Percentiles rank a stretch among this genome's conserved stretches.
Evolutionary conservation across 2,113 vertebrate genomes (phyloP).

Genomic region (Leuciscus idus): DNA sequence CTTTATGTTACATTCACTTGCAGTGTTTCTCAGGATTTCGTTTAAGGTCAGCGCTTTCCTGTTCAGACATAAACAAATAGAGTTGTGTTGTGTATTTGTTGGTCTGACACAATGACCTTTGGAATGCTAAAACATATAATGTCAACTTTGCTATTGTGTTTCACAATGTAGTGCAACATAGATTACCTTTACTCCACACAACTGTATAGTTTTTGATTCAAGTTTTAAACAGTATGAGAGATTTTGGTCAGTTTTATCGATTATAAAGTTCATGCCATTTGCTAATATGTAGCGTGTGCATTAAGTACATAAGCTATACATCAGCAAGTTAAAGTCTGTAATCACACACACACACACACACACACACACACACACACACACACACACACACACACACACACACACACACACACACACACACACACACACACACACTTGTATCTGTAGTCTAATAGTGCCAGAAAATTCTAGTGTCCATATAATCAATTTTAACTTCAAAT

Average conservation of each 20-base stretch:
- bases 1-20: neutral
- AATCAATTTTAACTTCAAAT: slow-evolving; percentile 55
- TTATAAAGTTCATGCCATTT: neutral
- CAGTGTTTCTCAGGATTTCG: neutral
- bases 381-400: neutral
- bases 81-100: slow-evolving; percentile 24
- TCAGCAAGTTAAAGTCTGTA: neutral
- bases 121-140: neutral
- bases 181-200: neutral
- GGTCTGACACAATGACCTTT: slow-evolving; percentile 25
- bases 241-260: neutral
- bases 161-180: neutral
- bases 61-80: slow-evolving; percentile 30
- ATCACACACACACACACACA: neutral
- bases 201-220: neutral
- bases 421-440: neutral
- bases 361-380: too few relatives aligned
- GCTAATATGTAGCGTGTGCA: neutral
- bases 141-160: slow-evolving; percentile 1
- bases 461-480: slow-evolving; percentile 7
- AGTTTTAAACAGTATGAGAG: neutral
- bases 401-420: neutral
- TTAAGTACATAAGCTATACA: neutral
- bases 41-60: slow-evolving; percentile 32
- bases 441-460: neutral